phyloP scores from a whole-genome alignment of 2,888 invertebrate species.

The Athrips mouffetella region DNA sequence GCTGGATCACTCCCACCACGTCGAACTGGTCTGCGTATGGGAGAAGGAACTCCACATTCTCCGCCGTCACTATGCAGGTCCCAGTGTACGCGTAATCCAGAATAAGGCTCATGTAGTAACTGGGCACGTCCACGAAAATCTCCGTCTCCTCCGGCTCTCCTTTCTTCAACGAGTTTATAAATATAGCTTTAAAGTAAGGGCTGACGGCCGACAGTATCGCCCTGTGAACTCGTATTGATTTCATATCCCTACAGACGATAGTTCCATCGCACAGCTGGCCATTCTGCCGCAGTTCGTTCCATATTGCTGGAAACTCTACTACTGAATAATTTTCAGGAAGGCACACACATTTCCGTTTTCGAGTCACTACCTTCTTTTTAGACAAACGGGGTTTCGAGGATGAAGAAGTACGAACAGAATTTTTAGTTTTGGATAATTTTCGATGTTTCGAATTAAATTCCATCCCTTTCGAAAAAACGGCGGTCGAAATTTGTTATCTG shows the following conservation, averaged over 20 bases:
- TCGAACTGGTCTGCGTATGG: slow-evolving; percentile 86
- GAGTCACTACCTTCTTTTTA: slow-evolving; percentile 65
- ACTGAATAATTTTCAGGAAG: slow-evolving; percentile 78
- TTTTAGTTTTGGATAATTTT: slow-evolving; percentile 76
- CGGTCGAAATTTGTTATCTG: slow-evolving; percentile 74
- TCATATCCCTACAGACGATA: slow-evolving; percentile 80
- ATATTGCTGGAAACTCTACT: slow-evolving; percentile 81
- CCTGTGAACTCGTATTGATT: slow-evolving; percentile 81
- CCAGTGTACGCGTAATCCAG: slow-evolving; percentile 88
- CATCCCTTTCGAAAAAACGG: slow-evolving; percentile 77
- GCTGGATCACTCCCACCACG: slow-evolving; percentile 83
- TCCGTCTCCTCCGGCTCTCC: slow-evolving; percentile 79
- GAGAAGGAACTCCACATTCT: slow-evolving; percentile 84
- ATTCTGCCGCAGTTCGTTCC: slow-evolving; percentile 82
- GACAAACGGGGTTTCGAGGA: slow-evolving; percentile 63
- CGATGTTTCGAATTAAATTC: slow-evolving; percentile 77
- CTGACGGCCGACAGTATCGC: slow-evolving; percentile 85
- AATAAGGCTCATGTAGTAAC: slow-evolving; percentile 80
- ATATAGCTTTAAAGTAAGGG: slow-evolving; percentile 85
- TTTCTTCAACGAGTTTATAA: slow-evolving; percentile 82
- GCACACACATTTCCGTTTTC: slow-evolving; percentile 79
- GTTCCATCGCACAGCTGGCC: slow-evolving; percentile 84
- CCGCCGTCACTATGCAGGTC: slow-evolving; percentile 78
- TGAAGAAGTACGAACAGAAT: slow-evolving; percentile 69
- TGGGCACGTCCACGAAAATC: slow-evolving; percentile 79